Conservation (phyloP, 1,140 invertebrate species). For the Drosophila navojoa region DNA sequence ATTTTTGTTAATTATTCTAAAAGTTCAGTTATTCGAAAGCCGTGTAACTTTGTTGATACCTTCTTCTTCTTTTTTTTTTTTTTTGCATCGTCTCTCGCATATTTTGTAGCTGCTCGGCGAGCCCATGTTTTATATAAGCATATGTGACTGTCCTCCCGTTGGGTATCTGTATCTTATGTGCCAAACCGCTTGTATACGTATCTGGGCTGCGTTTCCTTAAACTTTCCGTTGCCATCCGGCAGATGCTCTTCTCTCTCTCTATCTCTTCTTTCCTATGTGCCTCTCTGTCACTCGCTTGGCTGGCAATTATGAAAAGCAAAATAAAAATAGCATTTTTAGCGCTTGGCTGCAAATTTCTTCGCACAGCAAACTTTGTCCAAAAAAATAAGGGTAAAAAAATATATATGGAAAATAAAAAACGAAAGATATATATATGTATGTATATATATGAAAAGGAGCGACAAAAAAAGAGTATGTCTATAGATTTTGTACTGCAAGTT, state of each 20-base stretch:
- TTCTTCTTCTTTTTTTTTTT: too few species aligned
- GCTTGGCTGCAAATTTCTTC: slow-evolving; percentile 56
- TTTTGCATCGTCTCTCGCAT: too few species aligned
- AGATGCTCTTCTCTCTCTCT: slow-evolving; percentile 29
- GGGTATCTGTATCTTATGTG: slow-evolving; percentile 66
- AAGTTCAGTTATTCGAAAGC: not conserved
- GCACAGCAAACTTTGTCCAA: slow-evolving; percentile 44
- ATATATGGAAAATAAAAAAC: slow-evolving; percentile 20
- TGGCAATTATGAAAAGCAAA: slow-evolving; percentile 71
- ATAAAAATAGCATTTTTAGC: slow-evolving; percentile 77
- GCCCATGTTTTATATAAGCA: slow-evolving; percentile 16
- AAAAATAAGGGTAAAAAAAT: slow-evolving; percentile 22
- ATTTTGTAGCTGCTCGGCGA: too few species aligned
- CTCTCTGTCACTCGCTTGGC: slow-evolving; percentile 24
- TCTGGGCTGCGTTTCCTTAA: slow-evolving; percentile 74
- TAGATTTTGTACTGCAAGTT: slow-evolving; percentile 61
- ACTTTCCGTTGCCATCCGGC: slow-evolving; percentile 65
- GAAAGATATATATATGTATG: not conserved
- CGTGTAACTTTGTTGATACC: not conserved
- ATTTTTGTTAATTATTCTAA: slow-evolving; percentile 2
- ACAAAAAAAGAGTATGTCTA: slow-evolving; percentile 42
- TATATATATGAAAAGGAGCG: slow-evolving; percentile 8
- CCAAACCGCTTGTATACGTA: slow-evolving; percentile 70
- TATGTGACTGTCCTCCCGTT: slow-evolving; percentile 31
- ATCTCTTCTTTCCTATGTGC: not conserved